These are phyloP conservation scores for Trematocara caparti DNA, from an alignment of 2,797 vertebrate species.

Conservation along the genomic window DNA sequence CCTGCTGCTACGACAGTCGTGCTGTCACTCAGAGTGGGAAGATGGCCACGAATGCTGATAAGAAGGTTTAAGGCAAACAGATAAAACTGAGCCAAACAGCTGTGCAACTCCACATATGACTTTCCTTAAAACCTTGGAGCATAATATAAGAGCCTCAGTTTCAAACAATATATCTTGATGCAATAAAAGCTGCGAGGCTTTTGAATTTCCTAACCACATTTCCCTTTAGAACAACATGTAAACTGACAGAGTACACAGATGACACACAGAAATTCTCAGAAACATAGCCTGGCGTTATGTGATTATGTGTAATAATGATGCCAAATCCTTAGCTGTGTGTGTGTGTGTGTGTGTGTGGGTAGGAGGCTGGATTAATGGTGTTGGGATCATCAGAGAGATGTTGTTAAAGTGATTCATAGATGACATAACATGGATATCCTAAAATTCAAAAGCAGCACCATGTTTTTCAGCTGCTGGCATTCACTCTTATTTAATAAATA, in stretches of 20 bases:
- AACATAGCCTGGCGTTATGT: neutral
- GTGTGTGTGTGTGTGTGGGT: neutral
- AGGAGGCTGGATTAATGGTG: slow-evolving; percentile 2
- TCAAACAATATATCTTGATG: neutral
- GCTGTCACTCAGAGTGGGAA: neutral
- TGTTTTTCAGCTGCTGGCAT: neutral
- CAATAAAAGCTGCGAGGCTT: neutral
- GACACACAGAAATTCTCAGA: neutral
- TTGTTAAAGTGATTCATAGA: neutral
- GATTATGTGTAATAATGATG: slow-evolving; percentile 2
- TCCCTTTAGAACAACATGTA: neutral
- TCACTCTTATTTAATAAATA: neutral
- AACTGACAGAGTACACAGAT: neutral
- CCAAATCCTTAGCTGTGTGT: neutral
- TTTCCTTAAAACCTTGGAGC: neutral
- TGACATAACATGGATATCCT: neutral
- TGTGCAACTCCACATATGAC: neutral
- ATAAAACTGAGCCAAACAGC: slow-evolving; percentile 9
- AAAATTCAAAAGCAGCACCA: neutral
- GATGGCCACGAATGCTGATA: neutral
- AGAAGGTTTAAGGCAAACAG: neutral
- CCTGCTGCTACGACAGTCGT: neutral
- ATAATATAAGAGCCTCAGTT: neutral
- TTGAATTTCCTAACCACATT: neutral
- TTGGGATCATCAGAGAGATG: neutral